Evolutionary conservation across 2,888 invertebrate species (phyloP).

Genomic region (Eledone cirrhosa): DNA sequence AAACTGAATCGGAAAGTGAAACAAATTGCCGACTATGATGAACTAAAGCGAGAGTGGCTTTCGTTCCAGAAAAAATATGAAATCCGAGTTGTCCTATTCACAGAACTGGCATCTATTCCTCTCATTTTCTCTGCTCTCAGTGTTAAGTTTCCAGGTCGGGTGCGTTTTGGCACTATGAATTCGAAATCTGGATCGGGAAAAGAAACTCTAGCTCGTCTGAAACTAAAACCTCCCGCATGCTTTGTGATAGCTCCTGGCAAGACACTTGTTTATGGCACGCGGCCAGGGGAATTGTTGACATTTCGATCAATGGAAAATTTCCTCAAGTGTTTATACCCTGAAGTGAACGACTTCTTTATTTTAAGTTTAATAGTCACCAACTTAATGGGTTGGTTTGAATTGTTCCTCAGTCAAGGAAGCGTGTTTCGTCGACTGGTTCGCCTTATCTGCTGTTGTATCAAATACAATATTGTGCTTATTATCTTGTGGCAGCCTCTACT

Average conservation of each 20-base stretch:
- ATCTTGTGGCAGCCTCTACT: conserved; percentile 68
- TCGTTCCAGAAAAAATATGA: conserved; percentile 50
- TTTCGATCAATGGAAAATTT: conserved; percentile 68
- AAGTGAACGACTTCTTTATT: conserved; percentile 70
- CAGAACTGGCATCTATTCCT: conserved; percentile 67
- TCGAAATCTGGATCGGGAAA: conserved; percentile 42
- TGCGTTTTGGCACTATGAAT: conserved; percentile 67
- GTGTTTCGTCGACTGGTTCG: conserved; percentile 61
- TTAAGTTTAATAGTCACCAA: conserved; percentile 68
- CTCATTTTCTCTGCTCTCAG: conserved; percentile 70
- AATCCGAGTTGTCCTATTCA: conserved; percentile 67
- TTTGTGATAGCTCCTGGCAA: conserved; percentile 67
- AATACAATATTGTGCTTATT: conserved; percentile 68
- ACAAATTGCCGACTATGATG: conserved; percentile 57
- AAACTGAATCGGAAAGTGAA: conserved; percentile 67
- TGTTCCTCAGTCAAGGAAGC: conserved; percentile 65
- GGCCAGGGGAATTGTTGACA: conserved; percentile 66
- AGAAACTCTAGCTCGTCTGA: conserved; percentile 40
- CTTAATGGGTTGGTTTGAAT: conserved; percentile 66
- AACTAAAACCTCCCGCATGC: conserved; percentile 60
- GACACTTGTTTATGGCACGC: conserved; percentile 65
- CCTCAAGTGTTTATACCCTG: conserved; percentile 68
- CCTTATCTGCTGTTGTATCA: conserved; percentile 66
- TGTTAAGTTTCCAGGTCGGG: conserved; percentile 70
- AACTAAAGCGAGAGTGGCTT: conserved; percentile 64